Evolutionary conservation across 2,797 vertebrate genomes (phyloP).

Genomic region (Iguana delicatissima): DNA sequence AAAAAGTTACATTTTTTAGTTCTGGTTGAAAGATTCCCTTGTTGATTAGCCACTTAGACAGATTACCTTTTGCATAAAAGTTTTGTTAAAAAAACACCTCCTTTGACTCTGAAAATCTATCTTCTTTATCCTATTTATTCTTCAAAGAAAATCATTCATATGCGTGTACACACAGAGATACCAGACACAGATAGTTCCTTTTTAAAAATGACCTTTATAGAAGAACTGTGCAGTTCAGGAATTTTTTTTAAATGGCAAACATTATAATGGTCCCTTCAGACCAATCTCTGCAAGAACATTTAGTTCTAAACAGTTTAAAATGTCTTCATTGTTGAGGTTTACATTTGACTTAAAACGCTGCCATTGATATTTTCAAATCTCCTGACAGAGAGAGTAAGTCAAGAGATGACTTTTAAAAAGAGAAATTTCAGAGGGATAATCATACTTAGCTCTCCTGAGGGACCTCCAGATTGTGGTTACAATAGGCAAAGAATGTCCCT

Average conservation of each 20-base stretch:
- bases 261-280: background rate
- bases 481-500: constrained; percentile 16
- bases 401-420: fast-evolving
- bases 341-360: constrained; percentile 15
- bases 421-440: background rate
- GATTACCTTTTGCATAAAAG: background rate
- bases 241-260: background rate
- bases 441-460: constrained; percentile 17
- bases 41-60: background rate
- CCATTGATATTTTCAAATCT: background rate
- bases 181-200: background rate
- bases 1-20: too few relatives aligned
- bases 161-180: background rate
- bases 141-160: background rate
- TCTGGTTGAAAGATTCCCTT: background rate
- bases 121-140: background rate
- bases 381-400: background rate
- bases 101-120: background rate
- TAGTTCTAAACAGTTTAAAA: background rate
- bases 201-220: constrained; percentile 2
- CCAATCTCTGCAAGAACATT: constrained; percentile 21
- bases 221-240: background rate
- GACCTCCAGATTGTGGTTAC: constrained; percentile 14
- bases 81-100: background rate
- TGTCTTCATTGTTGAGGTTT: background rate